Evolutionary conservation across 2,888 invertebrate species (phyloP).

Genomic region (Chouioia cunea): DNA sequence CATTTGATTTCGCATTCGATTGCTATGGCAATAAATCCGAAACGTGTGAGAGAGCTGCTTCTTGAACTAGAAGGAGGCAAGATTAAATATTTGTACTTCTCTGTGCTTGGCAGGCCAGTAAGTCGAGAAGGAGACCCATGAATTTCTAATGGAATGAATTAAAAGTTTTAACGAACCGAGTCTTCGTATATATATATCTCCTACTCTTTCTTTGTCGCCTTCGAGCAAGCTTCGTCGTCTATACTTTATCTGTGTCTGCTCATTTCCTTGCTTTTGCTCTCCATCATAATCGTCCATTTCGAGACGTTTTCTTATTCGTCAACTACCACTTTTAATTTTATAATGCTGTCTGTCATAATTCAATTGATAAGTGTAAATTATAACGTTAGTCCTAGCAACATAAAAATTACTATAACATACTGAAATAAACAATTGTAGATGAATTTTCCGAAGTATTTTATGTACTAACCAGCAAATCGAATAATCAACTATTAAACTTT

Average conservation of each 20-base stretch:
- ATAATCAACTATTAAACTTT: no score
- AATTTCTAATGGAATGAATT: conserved; percentile 45
- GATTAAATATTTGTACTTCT: conserved; percentile 43
- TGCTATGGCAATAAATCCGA: neutral
- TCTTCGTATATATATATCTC: neutral
- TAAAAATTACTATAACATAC: no score
- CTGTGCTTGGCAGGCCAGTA: conserved; percentile 4
- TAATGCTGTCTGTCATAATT: no score
- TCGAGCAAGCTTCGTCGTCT: neutral
- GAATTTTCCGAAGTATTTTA: no score
- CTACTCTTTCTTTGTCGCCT: neutral
- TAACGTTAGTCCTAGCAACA: no score
- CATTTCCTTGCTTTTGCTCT: conserved; percentile 14
- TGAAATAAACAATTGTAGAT: no score
- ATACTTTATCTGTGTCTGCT: neutral
- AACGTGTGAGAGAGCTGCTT: conserved; percentile 16
- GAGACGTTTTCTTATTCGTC: neutral
- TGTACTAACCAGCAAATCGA: no score
- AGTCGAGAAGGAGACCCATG: conserved; percentile 19
- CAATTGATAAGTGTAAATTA: no score
- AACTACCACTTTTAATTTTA: no score
- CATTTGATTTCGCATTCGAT: neutral
- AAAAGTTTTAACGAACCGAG: conserved; percentile 45
- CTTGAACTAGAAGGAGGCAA: conserved; percentile 29
- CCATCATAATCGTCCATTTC: neutral